Evolutionary conservation across 2,797 vertebrate genomes (phyloP).

Genomic region (Sebastes trivittatus): DNA sequence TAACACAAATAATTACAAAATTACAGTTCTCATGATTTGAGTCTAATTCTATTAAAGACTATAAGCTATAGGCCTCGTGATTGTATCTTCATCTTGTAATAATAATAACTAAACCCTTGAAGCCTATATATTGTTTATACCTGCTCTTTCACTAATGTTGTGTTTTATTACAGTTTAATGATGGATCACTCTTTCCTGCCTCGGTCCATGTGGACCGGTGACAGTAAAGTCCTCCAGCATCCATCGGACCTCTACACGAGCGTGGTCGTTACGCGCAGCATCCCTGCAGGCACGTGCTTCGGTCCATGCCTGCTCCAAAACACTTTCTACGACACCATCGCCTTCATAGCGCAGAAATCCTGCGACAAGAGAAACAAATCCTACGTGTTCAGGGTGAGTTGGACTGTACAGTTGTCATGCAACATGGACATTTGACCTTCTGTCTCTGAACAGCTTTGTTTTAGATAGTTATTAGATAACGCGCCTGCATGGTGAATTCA

Average conservation of each 20-base stretch:
- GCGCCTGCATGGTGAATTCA: not conserved
- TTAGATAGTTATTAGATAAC: not conserved
- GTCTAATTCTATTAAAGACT: not conserved
- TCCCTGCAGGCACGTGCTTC: conserved; percentile 86
- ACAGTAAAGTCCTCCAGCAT: conserved; percentile 86
- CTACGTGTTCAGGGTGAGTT: conserved; percentile 88
- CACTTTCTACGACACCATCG: conserved; percentile 88
- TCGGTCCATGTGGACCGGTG: conserved; percentile 84
- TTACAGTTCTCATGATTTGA: not conserved
- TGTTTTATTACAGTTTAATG: conserved; percentile 58
- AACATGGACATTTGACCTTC: not conserved
- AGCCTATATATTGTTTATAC: not conserved
- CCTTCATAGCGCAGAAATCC: conserved; percentile 91
- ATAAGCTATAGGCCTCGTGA: not conserved
- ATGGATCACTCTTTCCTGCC: conserved; percentile 86
- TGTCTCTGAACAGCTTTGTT: not conserved
- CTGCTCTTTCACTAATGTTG: not conserved
- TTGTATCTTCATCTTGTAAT: not conserved
- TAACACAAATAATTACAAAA: not conserved
- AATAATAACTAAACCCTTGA: not conserved
- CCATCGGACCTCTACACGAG: conserved; percentile 85
- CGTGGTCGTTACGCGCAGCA: conserved; percentile 88
- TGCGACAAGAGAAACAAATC: conserved; percentile 84
- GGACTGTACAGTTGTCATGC: not conserved
- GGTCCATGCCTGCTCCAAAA: conserved; percentile 89